Conservation (phyloP, 2,888 invertebrate species). For the Smittia aterrima region DNA sequence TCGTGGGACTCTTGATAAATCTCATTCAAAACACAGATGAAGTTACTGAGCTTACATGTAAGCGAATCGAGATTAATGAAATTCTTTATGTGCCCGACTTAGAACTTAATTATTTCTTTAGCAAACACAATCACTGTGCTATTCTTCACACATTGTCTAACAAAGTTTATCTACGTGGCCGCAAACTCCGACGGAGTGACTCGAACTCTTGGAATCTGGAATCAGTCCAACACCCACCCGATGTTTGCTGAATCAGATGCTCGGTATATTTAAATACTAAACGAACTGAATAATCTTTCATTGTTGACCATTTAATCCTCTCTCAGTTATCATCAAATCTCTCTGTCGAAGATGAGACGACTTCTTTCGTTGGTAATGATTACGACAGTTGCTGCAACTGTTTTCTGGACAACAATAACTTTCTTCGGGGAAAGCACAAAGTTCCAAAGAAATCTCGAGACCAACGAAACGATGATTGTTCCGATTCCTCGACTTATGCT, state of each 20-base stretch:
- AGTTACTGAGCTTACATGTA: conserved; percentile 63
- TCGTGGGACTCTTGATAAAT: conserved; percentile 63
- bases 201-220: conserved; percentile 78
- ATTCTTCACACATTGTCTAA: conserved; percentile 75
- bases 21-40: conserved; percentile 70
- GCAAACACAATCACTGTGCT: conserved; percentile 80
- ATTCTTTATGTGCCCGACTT: conserved; percentile 49
- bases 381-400: conserved; percentile 61
- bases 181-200: conserved; percentile 71
- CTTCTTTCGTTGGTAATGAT: conserved; percentile 66
- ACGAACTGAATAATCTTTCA: background rate
- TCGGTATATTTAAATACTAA: conserved; percentile 47
- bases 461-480: conserved; percentile 67
- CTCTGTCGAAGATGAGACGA: conserved; percentile 72
- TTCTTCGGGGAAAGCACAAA: conserved; percentile 78
- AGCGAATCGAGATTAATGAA: background rate
- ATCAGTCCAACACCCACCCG: conserved; percentile 79
- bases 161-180: conserved; percentile 73
- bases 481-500: conserved; percentile 71
- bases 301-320: background rate
- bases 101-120: conserved; percentile 44
- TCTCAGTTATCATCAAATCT: conserved; percentile 65
- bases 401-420: conserved; percentile 77
- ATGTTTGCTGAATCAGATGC: conserved; percentile 80
- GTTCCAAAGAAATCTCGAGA: conserved; percentile 64